Evolutionary conservation across 1,140 invertebrate genomes (phyloP).

Genomic region (Euura lappo): DNA sequence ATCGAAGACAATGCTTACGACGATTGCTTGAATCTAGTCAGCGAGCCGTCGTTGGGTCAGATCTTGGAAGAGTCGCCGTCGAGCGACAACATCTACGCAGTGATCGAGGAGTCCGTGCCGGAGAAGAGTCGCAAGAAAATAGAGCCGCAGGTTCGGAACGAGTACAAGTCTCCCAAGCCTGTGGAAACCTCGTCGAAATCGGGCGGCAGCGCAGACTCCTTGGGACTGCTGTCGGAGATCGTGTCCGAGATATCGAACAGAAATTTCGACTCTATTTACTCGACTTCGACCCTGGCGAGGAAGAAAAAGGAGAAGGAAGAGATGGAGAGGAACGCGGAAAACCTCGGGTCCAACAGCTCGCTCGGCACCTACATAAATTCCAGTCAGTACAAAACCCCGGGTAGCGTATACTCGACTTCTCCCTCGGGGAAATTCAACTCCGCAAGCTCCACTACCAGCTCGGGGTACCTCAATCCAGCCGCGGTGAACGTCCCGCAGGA

Average conservation of each 20-base stretch:
- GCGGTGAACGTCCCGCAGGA: slow-evolving; percentile 62
- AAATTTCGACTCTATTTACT: slow-evolving; percentile 87
- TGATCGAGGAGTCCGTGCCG: slow-evolving; percentile 75
- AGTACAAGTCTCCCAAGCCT: slow-evolving; percentile 64
- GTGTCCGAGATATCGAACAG: slow-evolving; percentile 85
- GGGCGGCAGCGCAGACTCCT: slow-evolving; percentile 62
- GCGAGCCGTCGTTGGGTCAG: slow-evolving; percentile 63
- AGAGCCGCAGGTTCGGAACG: slow-evolving; percentile 35
- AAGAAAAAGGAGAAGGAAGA: slow-evolving; percentile 65
- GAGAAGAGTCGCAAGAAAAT: slow-evolving; percentile 43
- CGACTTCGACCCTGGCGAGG: slow-evolving; percentile 69
- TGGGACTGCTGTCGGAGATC: slow-evolving; percentile 81
- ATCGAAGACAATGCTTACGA: slow-evolving; percentile 69
- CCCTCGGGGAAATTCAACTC: slow-evolving; percentile 52
- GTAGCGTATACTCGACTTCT: slow-evolving; percentile 68
- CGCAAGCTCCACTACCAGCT: slow-evolving; percentile 69
- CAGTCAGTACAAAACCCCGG: slow-evolving; percentile 63
- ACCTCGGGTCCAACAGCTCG: slow-evolving; percentile 38
- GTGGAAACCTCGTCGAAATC: slow-evolving; percentile 53
- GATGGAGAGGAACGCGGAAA: slow-evolving; percentile 36
- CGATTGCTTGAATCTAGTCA: slow-evolving; percentile 75
- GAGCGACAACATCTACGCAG: slow-evolving; percentile 83
- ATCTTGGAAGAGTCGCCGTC: slow-evolving; percentile 69
- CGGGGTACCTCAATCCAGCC: slow-evolving; percentile 75
- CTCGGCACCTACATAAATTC: slow-evolving; percentile 62